phyloP scores from a whole-genome alignment of 1,140 invertebrate species.

The Cataglyphis hispanica region DNA sequence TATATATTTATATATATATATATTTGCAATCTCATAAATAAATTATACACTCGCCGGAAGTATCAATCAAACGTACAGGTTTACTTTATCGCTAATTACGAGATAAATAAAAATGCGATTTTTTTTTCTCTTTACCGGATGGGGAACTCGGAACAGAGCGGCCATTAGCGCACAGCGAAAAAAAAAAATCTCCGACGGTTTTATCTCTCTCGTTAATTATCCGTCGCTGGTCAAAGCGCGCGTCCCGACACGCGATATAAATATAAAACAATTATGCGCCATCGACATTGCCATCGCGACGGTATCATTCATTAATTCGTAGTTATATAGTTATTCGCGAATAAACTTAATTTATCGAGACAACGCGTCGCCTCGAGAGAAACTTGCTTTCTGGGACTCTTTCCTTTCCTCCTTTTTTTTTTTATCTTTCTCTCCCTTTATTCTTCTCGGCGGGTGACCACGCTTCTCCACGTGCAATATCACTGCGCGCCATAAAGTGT shows the following conservation, averaged over 20 bases:
- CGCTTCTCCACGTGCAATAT: constrained; percentile 26
- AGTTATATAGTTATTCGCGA: constrained; percentile 35
- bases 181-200: constrained; percentile 25
- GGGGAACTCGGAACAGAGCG: constrained; percentile 30
- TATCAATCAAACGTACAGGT: constrained; percentile 35
- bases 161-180: constrained; percentile 8
- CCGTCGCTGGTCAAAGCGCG: constrained; percentile 28
- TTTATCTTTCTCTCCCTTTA: background rate
- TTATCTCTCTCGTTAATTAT: constrained; percentile 48
- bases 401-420: background rate
- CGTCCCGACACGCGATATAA: constrained; percentile 34
- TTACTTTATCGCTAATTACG: constrained; percentile 43
- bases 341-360: constrained; percentile 50
- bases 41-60: constrained; percentile 38
- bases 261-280: constrained; percentile 53
- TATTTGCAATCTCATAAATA: constrained; percentile 23
- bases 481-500: constrained; percentile 49
- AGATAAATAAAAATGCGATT: constrained; percentile 49
- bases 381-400: background rate
- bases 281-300: constrained; percentile 33
- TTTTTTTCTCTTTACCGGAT: constrained; percentile 1
- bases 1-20: too few species aligned
- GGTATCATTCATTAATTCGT: constrained; percentile 51
- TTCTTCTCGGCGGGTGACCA: constrained; percentile 25
- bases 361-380: background rate